These are phyloP conservation scores for Rhabdomys dilectus DNA, from an alignment of 2,113 vertebrate species.

Conservation along the genomic window DNA sequence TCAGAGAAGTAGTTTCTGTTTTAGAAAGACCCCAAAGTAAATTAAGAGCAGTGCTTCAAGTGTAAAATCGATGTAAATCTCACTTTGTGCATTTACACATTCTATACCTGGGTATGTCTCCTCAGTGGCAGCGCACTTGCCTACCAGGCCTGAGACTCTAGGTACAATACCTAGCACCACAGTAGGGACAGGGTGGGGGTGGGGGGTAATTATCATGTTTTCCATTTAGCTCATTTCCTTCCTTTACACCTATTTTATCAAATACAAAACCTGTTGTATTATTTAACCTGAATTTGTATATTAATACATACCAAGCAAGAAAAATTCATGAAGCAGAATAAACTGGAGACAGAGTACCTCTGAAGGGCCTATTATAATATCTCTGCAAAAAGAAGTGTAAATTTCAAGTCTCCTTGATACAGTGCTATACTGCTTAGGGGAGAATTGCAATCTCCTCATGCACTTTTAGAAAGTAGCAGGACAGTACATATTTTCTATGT, in stretches of 20 bases:
- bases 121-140: background rate
- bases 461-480: background rate
- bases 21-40: background rate
- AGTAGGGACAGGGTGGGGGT: too few species aligned
- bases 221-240: background rate
- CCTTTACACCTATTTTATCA: background rate
- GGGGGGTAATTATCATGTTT: background rate
- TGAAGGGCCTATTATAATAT: background rate
- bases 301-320: background rate
- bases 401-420: background rate
- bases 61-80: background rate
- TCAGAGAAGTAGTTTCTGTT: background rate
- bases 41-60: background rate
- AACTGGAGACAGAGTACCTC: background rate
- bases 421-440: background rate
- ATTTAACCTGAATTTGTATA: background rate
- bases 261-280: background rate
- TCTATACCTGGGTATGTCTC: background rate
- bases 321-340: constrained; percentile 30
- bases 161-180: background rate
- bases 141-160: background rate
- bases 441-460: background rate
- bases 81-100: background rate
- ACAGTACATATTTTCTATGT: background rate
- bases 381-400: background rate